Conservation (phyloP, 2,797 vertebrate species). For the Platalea minor region DNA sequence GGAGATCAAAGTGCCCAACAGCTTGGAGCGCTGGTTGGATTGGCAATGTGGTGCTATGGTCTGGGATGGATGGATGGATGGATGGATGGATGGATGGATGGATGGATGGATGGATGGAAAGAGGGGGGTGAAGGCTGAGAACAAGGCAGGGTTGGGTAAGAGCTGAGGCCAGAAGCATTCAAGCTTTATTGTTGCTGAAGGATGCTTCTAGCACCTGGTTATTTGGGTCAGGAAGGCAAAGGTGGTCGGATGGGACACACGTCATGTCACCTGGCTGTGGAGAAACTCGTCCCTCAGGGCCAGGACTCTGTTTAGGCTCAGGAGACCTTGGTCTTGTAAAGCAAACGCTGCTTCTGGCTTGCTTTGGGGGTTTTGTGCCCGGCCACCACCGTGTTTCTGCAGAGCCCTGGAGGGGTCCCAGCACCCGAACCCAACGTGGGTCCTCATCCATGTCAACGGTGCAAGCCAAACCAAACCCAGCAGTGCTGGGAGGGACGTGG, state of each 20-base stretch:
- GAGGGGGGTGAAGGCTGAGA: neutral
- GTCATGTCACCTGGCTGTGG: fast-evolving
- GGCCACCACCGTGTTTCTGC: fast-evolving
- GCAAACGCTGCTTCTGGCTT: neutral
- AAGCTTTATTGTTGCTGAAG: fast-evolving
- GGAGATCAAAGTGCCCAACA: neutral
- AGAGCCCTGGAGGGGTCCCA: neutral
- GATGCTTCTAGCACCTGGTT: neutral
- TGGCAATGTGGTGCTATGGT: fast-evolving
- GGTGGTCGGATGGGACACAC: neutral
- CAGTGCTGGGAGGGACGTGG: neutral
- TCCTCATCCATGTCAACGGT: fast-evolving
- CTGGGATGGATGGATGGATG: neutral
- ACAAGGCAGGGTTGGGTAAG: neutral
- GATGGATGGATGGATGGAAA: neutral
- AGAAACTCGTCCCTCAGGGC: neutral
- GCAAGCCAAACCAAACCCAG: neutral
- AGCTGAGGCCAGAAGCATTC: neutral
- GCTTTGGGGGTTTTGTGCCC: fast-evolving
- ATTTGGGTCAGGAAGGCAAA: neutral
- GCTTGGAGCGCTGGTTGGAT: fast-evolving
- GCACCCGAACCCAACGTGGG: fast-evolving
- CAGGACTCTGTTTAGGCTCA: neutral
- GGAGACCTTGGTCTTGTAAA: neutral
- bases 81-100: neutral